Evolutionary conservation across 2,888 invertebrate species (phyloP).

Genomic region (Dorcus parallelipipedus): DNA sequence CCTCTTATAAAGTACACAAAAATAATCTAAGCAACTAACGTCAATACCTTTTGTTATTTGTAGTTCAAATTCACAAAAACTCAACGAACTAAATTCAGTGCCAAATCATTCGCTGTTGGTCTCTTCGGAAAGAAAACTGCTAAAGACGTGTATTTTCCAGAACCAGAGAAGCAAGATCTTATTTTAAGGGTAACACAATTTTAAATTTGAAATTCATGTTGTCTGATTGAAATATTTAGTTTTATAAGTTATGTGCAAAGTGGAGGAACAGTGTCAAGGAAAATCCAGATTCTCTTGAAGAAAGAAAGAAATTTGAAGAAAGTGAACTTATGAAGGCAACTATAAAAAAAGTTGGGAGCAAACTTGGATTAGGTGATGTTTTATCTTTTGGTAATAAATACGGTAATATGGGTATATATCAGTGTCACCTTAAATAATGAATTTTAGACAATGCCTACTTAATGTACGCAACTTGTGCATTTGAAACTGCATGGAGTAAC

Average conservation of each 20-base stretch:
- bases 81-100: constrained; percentile 73
- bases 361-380: constrained; percentile 9
- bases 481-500: constrained; percentile 78
- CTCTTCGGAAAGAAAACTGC: constrained; percentile 67
- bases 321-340: constrained; percentile 6
- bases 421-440: constrained; percentile 32
- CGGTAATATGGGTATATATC: not conserved
- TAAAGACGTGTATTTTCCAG: constrained; percentile 61
- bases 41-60: constrained; percentile 31
- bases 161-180: constrained; percentile 54
- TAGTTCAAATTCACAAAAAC: constrained; percentile 77
- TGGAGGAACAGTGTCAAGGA: constrained; percentile 11
- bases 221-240: constrained; percentile 3
- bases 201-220: not conserved
- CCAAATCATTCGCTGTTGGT: constrained; percentile 69
- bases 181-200: constrained; percentile 40
- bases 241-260: constrained; percentile 17
- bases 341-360: constrained; percentile 8
- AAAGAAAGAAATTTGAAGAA: constrained; percentile 12
- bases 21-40: not conserved
- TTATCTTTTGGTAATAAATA: constrained; percentile 10
- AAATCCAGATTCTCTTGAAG: constrained; percentile 8
- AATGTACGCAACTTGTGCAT: constrained; percentile 74
- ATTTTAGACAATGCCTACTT: constrained; percentile 57
- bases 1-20: constrained; percentile 46